These are phyloP conservation scores for Thinocorus orbignyianus DNA, from an alignment of 2,113 vertebrate genomes.

Conservation along the genomic window DNA sequence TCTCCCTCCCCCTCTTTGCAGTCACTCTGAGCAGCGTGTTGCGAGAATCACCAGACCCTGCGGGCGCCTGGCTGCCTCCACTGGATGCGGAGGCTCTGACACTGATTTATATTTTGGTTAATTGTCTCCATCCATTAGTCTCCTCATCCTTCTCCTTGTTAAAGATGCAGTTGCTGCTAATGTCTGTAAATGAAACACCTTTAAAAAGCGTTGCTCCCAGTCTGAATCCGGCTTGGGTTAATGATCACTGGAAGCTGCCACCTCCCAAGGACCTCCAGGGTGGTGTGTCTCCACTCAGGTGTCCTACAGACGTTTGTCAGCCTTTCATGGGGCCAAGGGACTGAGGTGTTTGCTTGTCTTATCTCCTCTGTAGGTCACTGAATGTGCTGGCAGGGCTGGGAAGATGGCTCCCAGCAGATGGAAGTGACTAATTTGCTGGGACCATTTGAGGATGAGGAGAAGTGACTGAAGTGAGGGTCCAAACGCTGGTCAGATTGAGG, in stretches of 20 bases:
- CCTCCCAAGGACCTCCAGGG: background rate
- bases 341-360: background rate
- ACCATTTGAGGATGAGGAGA: background rate
- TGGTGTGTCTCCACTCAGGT: background rate
- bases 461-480: background rate
- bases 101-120: slow-evolving; percentile 62
- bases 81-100: slow-evolving; percentile 3
- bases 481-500: background rate
- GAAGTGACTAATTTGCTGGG: background rate
- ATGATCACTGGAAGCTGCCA: background rate
- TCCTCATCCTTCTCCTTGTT: slow-evolving; percentile 46
- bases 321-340: background rate
- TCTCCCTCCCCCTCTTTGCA: background rate
- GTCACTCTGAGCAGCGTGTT: background rate
- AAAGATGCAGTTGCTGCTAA: slow-evolving; percentile 40
- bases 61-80: slow-evolving; percentile 33
- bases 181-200: slow-evolving; percentile 6
- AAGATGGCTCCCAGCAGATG: background rate
- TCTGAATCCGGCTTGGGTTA: background rate
- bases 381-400: background rate
- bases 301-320: background rate
- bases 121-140: slow-evolving; percentile 69
- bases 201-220: background rate
- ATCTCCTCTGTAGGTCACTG: background rate
- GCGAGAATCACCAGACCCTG: background rate